Base-by-base conservation (phyloP, 2,113 vertebrate genomes). In the Oceanites oceanicus region DNA sequence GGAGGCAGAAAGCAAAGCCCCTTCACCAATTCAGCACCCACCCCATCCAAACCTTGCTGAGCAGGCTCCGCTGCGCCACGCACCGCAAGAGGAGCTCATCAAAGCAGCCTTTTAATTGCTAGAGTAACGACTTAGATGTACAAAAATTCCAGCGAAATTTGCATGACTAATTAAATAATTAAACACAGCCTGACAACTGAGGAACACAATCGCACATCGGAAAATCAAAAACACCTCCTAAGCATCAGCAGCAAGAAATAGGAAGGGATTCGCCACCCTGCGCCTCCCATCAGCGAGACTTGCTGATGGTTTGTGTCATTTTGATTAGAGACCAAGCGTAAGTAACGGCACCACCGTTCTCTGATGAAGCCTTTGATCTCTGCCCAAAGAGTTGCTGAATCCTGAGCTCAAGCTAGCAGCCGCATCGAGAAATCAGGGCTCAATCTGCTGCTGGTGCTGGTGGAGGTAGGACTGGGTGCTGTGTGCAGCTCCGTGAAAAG, bases 161-260 rank as follows among this genome's bases (percentile, higher is more conserved):
- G 72, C 73, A 84, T 80, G 91, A 67, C 88, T 97, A 95, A 96
- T 96, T 91, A 92, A 96, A 97, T 94, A 91, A 96, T 88, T 84
- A 97, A 95, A 70, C 65, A 88, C 83, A 53, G 61, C 71, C 90
- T 83, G 77, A 88, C 77, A 89, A 90, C 56, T 23, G 10, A 85
- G 67, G 88, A 81, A 74, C 49, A 77, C 61, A 80, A 92, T 36
- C 34, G 11, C 1, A 0, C 66, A 83, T 63, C 59, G 0, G 0
- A 76, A 92, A 90, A 80, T 45, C 76, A 77, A 96, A 96, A 67
- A 2, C 68, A 73, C 52, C 62, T 82, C 78, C 61, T n/a, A 63
- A 74, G 36, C n/a, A 4, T 1, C 45, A 29, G 40, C 63, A 61
- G 49, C 34, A 77, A 91, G 63, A 44, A 49, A 61, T 7, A 27